Conservation (phyloP, 2,113 vertebrate species). For the Cygnus buccinator region DNA sequence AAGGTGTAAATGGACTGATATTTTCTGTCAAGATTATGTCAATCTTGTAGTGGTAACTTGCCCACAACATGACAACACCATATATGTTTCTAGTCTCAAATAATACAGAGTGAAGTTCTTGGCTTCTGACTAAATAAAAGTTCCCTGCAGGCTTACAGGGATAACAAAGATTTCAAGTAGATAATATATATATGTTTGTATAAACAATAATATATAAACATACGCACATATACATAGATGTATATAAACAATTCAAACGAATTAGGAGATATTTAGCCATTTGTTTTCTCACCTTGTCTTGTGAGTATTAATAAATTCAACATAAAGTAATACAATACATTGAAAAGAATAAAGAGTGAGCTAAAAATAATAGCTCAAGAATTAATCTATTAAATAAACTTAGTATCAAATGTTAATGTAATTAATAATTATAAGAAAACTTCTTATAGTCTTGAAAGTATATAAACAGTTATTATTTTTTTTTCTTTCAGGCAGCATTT, state of each 20-base stretch:
- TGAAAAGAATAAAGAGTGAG: neutral
- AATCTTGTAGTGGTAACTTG: neutral
- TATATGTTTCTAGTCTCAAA: neutral
- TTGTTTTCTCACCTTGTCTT: neutral
- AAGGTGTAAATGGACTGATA: neutral
- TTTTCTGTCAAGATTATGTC: neutral
- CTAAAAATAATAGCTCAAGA: neutral
- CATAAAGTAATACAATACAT: neutral
- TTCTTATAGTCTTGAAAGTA: neutral
- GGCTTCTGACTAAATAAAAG: neutral
- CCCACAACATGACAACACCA: too few species aligned
- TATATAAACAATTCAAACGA: neutral
- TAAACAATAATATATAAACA: neutral
- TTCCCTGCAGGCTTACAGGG: neutral
- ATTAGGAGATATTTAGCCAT: neutral
- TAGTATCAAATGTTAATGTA: neutral
- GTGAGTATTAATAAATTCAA: neutral
- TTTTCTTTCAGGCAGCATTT: neutral
- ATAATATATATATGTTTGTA: neutral
- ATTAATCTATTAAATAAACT: neutral
- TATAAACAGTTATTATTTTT: neutral
- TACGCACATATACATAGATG: rapidly evolving
- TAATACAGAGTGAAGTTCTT: neutral
- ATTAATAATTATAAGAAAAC: neutral
- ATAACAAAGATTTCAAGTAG: neutral